A percentile compares a stretch with the other conserved stretches of the same genome.
Conservation (phyloP, 2,113 vertebrate species). For the Muntiacus reevesi region DNA sequence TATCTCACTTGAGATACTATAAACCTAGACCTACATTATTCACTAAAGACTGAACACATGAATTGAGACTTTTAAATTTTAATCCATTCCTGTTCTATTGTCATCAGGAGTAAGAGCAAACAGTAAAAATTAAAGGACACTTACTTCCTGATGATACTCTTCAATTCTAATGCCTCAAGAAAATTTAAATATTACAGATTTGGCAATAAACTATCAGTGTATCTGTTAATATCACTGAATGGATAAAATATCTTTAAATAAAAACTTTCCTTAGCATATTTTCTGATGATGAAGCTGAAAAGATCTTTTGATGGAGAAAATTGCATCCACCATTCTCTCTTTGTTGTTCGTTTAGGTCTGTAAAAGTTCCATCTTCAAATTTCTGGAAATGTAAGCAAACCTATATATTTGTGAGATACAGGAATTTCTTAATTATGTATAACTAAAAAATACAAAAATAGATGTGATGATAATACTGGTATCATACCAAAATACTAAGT, state of each 20-base stretch:
- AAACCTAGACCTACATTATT: not conserved
- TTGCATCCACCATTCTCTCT: not conserved
- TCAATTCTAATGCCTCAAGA: not conserved
- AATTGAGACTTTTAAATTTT: not conserved
- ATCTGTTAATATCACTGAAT: not conserved
- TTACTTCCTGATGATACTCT: not conserved
- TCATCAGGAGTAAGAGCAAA: not conserved
- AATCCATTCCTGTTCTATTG: not conserved
- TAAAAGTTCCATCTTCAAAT: not conserved
- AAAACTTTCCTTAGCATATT: not conserved
- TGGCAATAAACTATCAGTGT: not conserved
- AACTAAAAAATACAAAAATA: not conserved
- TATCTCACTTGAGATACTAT: not conserved
- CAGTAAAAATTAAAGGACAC: not conserved
- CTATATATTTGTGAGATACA: not conserved
- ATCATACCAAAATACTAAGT: not conserved
- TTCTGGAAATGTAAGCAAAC: not conserved
- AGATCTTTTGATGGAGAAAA: not conserved
- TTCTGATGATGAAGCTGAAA: not conserved
- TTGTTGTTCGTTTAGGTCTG: not conserved
- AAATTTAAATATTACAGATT: not conserved
- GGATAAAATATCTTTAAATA: not conserved
- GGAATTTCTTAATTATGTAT: not conserved
- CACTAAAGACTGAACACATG: not conserved
- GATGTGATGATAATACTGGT: not conserved